Evolutionary conservation across 2,888 invertebrate species (phyloP).

Genomic region (Disparrhopalites patrizii): DNA sequence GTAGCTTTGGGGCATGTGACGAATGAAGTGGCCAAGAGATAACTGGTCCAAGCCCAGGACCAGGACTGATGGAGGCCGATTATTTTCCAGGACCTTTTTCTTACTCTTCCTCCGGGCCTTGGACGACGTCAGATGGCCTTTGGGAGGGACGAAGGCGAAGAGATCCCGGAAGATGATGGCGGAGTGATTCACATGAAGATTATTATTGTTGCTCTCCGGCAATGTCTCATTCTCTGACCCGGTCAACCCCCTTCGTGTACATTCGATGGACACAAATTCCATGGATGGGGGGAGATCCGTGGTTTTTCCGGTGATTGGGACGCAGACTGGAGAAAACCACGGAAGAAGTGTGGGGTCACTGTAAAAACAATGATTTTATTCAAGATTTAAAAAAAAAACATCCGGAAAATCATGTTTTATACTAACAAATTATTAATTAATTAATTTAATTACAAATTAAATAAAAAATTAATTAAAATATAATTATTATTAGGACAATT

Average conservation of each 20-base stretch:
- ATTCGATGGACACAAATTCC: not conserved
- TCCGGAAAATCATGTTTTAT: not conserved
- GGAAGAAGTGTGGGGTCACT: not conserved
- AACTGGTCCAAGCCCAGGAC: not conserved
- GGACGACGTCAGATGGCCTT: not conserved
- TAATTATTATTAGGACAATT: not conserved
- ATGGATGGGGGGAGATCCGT: not conserved
- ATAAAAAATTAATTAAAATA: not conserved
- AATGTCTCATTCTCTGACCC: too few species aligned
- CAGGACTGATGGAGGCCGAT: not conserved
- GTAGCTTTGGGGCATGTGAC: not conserved
- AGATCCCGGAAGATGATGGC: constrained; percentile 13
- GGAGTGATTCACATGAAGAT: too few species aligned
- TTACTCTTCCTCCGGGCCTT: not conserved
- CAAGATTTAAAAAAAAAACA: not conserved
- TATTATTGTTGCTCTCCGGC: too few species aligned
- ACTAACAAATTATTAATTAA: too few species aligned
- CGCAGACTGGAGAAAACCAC: not conserved
- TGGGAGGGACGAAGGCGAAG: constrained; percentile 29
- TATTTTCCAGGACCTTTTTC: too few species aligned
- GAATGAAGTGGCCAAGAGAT: not conserved
- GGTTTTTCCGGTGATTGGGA: not conserved
- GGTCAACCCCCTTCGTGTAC: not conserved
- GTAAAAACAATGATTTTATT: not conserved
- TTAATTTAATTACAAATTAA: not conserved